Percentiles rank a stretch among this genome's conserved stretches.
Conservation (phyloP, 2,797 vertebrate genomes). For the Chiroxiphia lanceolata region DNA sequence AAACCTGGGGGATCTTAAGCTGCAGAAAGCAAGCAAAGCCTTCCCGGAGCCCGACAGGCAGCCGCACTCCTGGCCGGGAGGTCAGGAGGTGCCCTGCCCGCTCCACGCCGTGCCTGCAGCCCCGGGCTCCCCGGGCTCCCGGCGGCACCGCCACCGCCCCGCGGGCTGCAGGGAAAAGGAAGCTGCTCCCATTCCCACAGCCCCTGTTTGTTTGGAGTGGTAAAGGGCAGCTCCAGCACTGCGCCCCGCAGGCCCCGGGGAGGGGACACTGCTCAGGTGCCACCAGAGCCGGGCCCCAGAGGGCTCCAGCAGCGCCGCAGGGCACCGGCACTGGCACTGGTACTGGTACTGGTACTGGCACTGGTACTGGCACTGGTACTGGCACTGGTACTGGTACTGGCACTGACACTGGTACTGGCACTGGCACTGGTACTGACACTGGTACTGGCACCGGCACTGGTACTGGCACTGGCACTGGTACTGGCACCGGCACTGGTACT, state of each 20-base stretch:
- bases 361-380: too few species aligned
- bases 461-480: too few species aligned
- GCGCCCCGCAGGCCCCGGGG: neutral
- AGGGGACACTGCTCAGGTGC: neutral
- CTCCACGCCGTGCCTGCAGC: neutral
- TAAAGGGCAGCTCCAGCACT: constrained; percentile 31
- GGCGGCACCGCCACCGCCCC: too few species aligned
- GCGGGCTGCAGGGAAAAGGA: constrained; percentile 61
- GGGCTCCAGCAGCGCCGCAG: neutral
- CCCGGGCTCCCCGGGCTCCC: neutral
- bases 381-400: too few species aligned
- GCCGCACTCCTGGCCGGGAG: constrained; percentile 38
- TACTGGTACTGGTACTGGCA: too few species aligned
- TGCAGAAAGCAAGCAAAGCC: neutral
- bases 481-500: too few species aligned
- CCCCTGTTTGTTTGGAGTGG: constrained; percentile 65
- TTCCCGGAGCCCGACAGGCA: constrained; percentile 19
- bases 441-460: too few species aligned
- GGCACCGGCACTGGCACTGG: neutral
- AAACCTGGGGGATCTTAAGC: neutral
- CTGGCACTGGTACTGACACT: too few species aligned
- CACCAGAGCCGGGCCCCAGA: neutral
- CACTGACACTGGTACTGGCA: too few species aligned
- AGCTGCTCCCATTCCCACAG: constrained; percentile 66
- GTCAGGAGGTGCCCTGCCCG: constrained; percentile 51